Evolutionary conservation across 2,113 vertebrate species (phyloP).

Genomic region (Ursus arctos): DNA sequence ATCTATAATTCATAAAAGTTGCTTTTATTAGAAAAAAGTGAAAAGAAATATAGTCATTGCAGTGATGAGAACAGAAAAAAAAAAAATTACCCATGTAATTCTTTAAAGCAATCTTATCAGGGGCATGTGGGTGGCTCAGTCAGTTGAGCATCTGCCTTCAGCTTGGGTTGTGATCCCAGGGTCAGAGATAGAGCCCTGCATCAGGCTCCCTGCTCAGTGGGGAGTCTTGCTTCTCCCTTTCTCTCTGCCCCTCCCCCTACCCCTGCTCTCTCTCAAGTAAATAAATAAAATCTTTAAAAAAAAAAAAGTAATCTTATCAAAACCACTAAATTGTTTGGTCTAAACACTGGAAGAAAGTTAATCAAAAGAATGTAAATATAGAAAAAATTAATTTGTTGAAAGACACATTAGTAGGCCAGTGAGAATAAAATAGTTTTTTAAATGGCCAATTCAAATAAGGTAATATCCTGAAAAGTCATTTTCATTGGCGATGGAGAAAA

Average conservation of each 20-base stretch:
- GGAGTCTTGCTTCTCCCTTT: no score
- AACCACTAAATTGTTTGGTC: neutral
- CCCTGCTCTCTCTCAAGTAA: no score
- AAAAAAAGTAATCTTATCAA: conserved; percentile 22
- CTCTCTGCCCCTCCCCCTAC: no score
- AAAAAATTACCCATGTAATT: neutral
- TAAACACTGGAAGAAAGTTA: neutral
- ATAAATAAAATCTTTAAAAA: no score
- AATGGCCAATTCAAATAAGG: conserved; percentile 12
- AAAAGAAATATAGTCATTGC: conserved; percentile 11
- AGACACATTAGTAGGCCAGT: neutral
- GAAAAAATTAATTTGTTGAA: conserved; percentile 6
- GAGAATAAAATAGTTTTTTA: neutral
- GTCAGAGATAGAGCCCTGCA: no score
- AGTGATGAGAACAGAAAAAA: neutral
- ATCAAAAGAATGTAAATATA: conserved; percentile 10
- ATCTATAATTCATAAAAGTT: neutral
- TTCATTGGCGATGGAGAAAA: neutral
- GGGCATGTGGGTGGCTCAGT: no score
- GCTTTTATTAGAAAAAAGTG: conserved; percentile 34
- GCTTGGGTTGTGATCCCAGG: no score
- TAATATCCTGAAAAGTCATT: conserved; percentile 11
- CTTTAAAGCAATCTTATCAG: conserved; percentile 32
- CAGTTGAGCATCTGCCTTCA: no score
- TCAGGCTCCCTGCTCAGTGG: no score